Evolutionary conservation across 2,888 invertebrate species (phyloP), one percentile per base, ranked within the genome.

Genomic region (Merodon equestris): DNA sequence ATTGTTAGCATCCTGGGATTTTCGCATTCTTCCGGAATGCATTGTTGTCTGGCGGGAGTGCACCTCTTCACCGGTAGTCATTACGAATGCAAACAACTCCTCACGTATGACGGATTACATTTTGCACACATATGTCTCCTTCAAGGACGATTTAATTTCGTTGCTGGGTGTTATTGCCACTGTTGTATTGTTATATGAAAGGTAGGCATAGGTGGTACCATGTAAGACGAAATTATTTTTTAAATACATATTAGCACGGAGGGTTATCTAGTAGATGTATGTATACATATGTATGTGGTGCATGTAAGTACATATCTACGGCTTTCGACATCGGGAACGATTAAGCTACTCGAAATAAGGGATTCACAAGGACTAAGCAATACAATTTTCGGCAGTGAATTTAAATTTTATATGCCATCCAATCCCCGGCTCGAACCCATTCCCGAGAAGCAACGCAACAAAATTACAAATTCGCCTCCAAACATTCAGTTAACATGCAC

Each of bases 401-500:
- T 57, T 74, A 53, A 74, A 74, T 74, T 51, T 56, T 48, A 48
- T 48, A 73, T 67, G 47, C 64, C 42, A 56, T 61, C 60, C 45
- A 13, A 34, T 18, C 36, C 27, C 27, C 27, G 27, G 2, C 7
- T 27, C 27, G 27, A 27, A 27, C 27, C 27, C 27, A 27, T 27
- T 4, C 27, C 7, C 40, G 60, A 38, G 14, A 18, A 54, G 48
- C 42, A 15, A 57, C 51, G 63, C 63, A 57, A 48, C 61, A 34
- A 79, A 64, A 74, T 79, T 79, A 68, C 64, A 74, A 74, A 79
- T 79, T 73, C 68, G 68, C 79, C 68, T 70, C 74, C 63, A 79
- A 79, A 79, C 79, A 74, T 74, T 73, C 73, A 73, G 79, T 79
- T 74, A 74, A 79, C 79, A 74, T 79, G 79, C 74, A 60, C 60